A percentile compares a stretch with the other conserved stretches of the same genome.
phyloP scores from a whole-genome alignment of 1,140 invertebrate genomes.

The Drosophila sucinea region DNA sequence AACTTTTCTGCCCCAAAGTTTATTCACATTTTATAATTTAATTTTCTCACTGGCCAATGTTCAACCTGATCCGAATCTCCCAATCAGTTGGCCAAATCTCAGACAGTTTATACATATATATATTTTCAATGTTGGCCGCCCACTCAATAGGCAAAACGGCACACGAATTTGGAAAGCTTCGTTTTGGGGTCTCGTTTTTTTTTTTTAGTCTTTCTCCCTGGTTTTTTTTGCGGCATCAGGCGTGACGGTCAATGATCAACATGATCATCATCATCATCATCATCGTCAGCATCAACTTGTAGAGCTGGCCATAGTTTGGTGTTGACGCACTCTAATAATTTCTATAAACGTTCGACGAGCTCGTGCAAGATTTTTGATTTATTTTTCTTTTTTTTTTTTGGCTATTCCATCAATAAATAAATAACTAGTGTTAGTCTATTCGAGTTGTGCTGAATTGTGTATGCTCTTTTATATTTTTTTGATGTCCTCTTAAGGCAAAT shows the following conservation, averaged over 20 bases:
- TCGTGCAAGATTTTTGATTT: slow-evolving; percentile 52
- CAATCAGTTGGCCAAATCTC: slow-evolving; percentile 16
- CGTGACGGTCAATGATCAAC: slow-evolving; percentile 79
- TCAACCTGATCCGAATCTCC: slow-evolving; percentile 46
- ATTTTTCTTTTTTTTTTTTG: slow-evolving; percentile 50
- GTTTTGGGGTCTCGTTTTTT: background rate
- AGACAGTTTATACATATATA: slow-evolving; percentile 10
- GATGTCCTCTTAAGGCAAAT: too few species aligned
- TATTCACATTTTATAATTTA: slow-evolving; percentile 78
- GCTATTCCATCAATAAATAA: slow-evolving; percentile 46
- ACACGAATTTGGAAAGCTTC: slow-evolving; percentile 74
- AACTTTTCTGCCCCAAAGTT: slow-evolving; percentile 56
- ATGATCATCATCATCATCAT: slow-evolving; percentile 30
- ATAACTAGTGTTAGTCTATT: slow-evolving; percentile 13
- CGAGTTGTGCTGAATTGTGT: background rate
- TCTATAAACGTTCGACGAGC: slow-evolving; percentile 54
- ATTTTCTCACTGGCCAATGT: slow-evolving; percentile 49
- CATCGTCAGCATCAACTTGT: slow-evolving; percentile 10
- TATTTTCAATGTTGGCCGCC: slow-evolving; percentile 28
- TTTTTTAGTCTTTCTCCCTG: background rate
- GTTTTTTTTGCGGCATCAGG: slow-evolving; percentile 58
- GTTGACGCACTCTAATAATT: slow-evolving; percentile 79
- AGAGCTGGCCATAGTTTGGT: slow-evolving; percentile 17
- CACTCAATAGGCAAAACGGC: slow-evolving; percentile 51
- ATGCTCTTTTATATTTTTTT: background rate